Evolutionary conservation across 2,888 invertebrate genomes (phyloP).

Genomic region (Heteromyza rotundicornis): DNA sequence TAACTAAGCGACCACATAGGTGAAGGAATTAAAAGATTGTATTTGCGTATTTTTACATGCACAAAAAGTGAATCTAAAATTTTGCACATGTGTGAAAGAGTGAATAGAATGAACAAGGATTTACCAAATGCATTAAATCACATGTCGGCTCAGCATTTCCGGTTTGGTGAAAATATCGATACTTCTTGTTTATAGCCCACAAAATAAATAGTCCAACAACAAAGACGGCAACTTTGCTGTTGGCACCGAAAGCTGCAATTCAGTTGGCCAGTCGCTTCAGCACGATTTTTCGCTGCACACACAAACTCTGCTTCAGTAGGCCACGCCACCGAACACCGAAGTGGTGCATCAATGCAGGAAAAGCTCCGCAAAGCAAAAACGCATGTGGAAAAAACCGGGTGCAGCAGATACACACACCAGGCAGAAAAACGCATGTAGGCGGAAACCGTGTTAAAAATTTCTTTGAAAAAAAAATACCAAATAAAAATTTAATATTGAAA

Average conservation of each 20-base stretch:
- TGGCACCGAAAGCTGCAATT: slow-evolving; percentile 12
- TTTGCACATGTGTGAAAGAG: too few species aligned
- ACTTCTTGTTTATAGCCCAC: background rate
- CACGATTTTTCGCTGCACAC: background rate
- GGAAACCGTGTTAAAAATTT: too few species aligned
- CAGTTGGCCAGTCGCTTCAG: background rate
- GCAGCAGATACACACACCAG: slow-evolving; percentile 5
- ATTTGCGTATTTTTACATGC: too few species aligned
- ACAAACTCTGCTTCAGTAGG: background rate
- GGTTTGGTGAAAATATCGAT: slow-evolving; percentile 2
- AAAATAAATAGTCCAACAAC: background rate
- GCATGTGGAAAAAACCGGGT: slow-evolving; percentile 12
- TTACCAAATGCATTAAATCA: too few species aligned
- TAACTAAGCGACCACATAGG: too few species aligned
- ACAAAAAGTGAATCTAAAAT: too few species aligned
- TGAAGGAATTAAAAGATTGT: too few species aligned
- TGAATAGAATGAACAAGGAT: too few species aligned
- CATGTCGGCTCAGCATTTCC: too few species aligned
- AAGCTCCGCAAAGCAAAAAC: background rate
- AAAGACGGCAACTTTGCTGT: slow-evolving; percentile 4
- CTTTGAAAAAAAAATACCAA: too few species aligned
- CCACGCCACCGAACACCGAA: background rate
- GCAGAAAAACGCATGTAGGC: slow-evolving; percentile 23
- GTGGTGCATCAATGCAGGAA: slow-evolving; percentile 25
- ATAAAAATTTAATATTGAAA: too few species aligned